A percentile compares a stretch with the other conserved stretches of the same genome.
These are phyloP conservation scores for Scaptomyza tumidula DNA, from an alignment of 2,888 invertebrate genomes.

Conservation along the genomic window DNA sequence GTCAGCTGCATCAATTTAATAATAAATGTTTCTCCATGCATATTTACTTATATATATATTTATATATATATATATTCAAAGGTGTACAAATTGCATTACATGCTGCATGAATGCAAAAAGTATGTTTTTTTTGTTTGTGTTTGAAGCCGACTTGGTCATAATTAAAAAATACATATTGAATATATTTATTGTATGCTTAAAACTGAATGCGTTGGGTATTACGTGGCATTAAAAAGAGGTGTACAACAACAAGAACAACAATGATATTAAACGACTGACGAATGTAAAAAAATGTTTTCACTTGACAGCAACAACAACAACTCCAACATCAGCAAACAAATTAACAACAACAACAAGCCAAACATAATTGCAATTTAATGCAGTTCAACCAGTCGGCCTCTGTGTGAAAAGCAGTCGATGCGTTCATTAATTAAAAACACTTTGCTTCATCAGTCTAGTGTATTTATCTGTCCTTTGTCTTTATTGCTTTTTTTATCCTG, in stretches of 20 bases:
- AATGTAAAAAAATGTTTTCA: slow-evolving; percentile 55
- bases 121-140: slow-evolving; percentile 8
- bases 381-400: slow-evolving; percentile 60
- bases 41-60: background rate
- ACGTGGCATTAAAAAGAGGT: slow-evolving; percentile 15
- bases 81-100: slow-evolving; percentile 5
- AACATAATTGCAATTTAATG: slow-evolving; percentile 54
- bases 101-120: slow-evolving; percentile 6
- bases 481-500: slow-evolving; percentile 3
- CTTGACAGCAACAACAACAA: slow-evolving; percentile 30
- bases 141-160: slow-evolving; percentile 30
- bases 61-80: background rate
- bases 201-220: slow-evolving; percentile 13
- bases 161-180: slow-evolving; percentile 46
- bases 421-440: slow-evolving; percentile 73
- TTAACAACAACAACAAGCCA: slow-evolving; percentile 8
- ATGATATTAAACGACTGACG: slow-evolving; percentile 44
- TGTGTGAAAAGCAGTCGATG: slow-evolving; percentile 39
- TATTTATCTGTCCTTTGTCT: background rate
- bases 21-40: background rate
- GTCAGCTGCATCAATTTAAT: slow-evolving; percentile 1
- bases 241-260: slow-evolving; percentile 6
- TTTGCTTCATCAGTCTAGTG: slow-evolving; percentile 14
- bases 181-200: slow-evolving; percentile 19
- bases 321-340: slow-evolving; percentile 7